Percentiles rank a stretch among this genome's conserved stretches.
Evolutionary conservation across 2,888 invertebrate genomes (phyloP).

Genomic region (Cataglyphis altisquamis): DNA sequence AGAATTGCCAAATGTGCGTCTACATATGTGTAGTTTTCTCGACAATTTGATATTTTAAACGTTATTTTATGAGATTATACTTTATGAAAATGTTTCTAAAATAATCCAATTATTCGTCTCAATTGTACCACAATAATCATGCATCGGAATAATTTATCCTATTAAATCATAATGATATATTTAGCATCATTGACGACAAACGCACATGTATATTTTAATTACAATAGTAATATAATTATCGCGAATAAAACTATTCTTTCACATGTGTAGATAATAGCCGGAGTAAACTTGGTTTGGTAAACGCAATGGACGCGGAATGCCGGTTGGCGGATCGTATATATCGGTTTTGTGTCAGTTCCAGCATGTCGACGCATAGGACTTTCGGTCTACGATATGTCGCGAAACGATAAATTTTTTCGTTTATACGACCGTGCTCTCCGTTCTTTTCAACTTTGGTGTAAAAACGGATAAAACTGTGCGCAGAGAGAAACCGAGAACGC

Average conservation of each 20-base stretch:
- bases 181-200: neutral
- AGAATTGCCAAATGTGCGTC: no score
- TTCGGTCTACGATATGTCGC: constrained; percentile 68
- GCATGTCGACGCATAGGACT: constrained; percentile 67
- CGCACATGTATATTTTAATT: constrained; percentile 14
- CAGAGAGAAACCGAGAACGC: neutral
- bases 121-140: neutral
- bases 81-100: neutral
- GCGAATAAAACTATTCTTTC: constrained; percentile 25
- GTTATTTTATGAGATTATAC: constrained; percentile 6
- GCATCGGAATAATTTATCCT: neutral
- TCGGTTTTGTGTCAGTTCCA: constrained; percentile 76
- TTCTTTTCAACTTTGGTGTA: constrained; percentile 19
- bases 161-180: neutral
- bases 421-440: constrained; percentile 53
- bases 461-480: neutral
- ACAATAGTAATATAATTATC: constrained; percentile 24
- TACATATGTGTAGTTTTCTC: neutral
- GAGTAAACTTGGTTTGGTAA: constrained; percentile 12
- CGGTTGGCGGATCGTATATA: constrained; percentile 43
- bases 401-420: constrained; percentile 75
- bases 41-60: neutral
- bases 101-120: neutral
- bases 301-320: constrained; percentile 20
- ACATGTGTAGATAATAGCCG: constrained; percentile 12